Percentiles rank a stretch among this genome's conserved stretches.
These are phyloP conservation scores for Smutsia gigantea DNA, from an alignment of 2,797 vertebrate species.

Conservation along the genomic window DNA sequence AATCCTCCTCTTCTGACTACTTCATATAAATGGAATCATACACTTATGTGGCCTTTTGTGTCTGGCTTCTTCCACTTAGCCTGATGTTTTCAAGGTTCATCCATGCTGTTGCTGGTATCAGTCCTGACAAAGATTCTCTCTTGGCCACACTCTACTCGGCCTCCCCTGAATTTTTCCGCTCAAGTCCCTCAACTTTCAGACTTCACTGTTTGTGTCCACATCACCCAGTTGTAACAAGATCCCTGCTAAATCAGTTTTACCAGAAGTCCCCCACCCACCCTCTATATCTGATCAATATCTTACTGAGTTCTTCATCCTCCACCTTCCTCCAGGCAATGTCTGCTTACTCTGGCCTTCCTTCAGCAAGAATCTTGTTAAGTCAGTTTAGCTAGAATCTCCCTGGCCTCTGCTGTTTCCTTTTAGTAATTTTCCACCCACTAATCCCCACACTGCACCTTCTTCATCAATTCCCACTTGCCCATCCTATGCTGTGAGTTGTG, in stretches of 20 bases:
- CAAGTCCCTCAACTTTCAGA: background rate
- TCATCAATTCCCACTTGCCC: background rate
- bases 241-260: background rate
- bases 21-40: background rate
- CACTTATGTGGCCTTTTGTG: background rate
- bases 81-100: rapidly evolving
- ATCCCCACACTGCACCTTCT: background rate
- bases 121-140: background rate
- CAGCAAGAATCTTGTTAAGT: background rate
- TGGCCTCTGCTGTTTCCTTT: background rate
- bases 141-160: background rate
- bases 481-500: background rate
- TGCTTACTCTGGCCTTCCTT: background rate
- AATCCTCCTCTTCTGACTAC: background rate
- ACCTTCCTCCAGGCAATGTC: background rate
- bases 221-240: background rate
- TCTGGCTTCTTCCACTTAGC: background rate
- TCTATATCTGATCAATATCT: background rate
- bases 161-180: too few species aligned
- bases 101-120: rapidly evolving
- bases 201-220: background rate
- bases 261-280: too few species aligned
- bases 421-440: background rate
- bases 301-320: background rate
- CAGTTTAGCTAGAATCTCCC: background rate